phyloP scores from a whole-genome alignment of 2,797 vertebrate genomes.

The Syncerus caffer region DNA sequence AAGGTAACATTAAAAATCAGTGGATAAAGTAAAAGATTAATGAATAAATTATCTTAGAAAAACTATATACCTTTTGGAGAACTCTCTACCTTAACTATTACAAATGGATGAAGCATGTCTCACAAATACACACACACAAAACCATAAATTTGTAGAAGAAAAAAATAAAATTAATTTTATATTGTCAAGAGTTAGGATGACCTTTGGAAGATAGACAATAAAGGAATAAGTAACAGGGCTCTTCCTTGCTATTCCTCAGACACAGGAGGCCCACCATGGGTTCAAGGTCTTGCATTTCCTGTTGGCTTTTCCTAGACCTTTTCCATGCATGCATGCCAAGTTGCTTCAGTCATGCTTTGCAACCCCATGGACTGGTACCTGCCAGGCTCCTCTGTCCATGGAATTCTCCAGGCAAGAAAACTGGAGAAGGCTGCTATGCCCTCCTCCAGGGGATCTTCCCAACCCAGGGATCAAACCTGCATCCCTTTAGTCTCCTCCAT shows the following conservation, averaged over 20 bases:
- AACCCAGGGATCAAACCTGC: not conserved
- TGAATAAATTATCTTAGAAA: constrained; percentile 18
- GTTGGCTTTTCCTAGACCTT: not conserved
- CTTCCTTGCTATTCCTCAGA: not conserved
- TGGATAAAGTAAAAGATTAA: not conserved
- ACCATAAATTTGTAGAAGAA: not conserved
- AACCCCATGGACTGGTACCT: not conserved
- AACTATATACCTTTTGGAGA: not conserved
- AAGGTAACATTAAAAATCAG: not conserved
- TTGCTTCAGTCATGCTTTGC: not conserved
- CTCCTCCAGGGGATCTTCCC: not conserved
- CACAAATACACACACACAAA: not conserved
- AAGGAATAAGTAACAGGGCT: not conserved
- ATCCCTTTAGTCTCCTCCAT: not conserved
- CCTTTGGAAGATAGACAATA: not conserved
- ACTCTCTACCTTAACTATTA: not conserved
- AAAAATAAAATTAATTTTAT: not conserved
- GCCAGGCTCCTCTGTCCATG: not conserved
- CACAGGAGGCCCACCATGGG: not conserved
- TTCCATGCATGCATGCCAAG: not conserved
- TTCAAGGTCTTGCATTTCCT: not conserved
- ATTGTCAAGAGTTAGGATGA: not conserved
- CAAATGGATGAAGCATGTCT: not conserved
- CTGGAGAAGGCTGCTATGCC: not conserved
- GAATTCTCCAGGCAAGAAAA: not conserved